Base-by-base conservation (phyloP, 2,113 vertebrate genomes). In the Gadus chalcogrammus region DNA sequence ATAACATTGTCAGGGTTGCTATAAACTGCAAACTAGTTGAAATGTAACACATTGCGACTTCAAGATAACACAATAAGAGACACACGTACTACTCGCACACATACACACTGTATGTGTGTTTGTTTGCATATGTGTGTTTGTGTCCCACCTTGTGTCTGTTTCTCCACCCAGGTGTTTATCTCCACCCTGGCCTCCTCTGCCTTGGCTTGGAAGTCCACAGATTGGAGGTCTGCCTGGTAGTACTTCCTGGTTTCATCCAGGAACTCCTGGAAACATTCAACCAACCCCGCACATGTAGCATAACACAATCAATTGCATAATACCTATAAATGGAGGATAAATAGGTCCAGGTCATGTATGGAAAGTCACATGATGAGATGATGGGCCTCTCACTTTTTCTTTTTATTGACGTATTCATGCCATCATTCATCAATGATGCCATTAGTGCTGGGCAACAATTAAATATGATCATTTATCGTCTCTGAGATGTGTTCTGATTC, bases 101-200 rank as follows among this genome's bases (percentile, higher is more conserved):
- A 61, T n/a, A 13, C 5, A 13, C 5, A 17, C 2, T n/a, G 56
- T n/a, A 13, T n/a, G 56, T n/a, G 56, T 4, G 56, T n/a, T 22
- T 55, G 20, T 63, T 38, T 2, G 20, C 0, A 20, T 42, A n/a
- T 15, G 3, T 64, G 13, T n/a, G 55, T 24, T 13, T 3, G 15
- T 17, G 13, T 17, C 42, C 24, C 63, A 93, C 92, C 91, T 77
- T 90, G 77, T 17, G 92, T 93, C 69, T 88, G 18, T 1, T 82
- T 78, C 78, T 91, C 88, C 79, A 93, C 92, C 92, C 92, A 93
- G 68, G 0, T 73, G 81, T 93, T 93, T 75, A 93, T 92, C 65
- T 89, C 82, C 62, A 81, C 9, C 13, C 92, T 84, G 20, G 87
- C 86, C 0, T 48, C 72, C 31, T 91, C 90, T 1, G 68, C 38